Percentiles rank a stretch among this genome's conserved stretches.
These are phyloP conservation scores for Xestoiulus laeticollis DNA, from an alignment of 2,888 invertebrate genomes.

Conservation along the genomic window DNA sequence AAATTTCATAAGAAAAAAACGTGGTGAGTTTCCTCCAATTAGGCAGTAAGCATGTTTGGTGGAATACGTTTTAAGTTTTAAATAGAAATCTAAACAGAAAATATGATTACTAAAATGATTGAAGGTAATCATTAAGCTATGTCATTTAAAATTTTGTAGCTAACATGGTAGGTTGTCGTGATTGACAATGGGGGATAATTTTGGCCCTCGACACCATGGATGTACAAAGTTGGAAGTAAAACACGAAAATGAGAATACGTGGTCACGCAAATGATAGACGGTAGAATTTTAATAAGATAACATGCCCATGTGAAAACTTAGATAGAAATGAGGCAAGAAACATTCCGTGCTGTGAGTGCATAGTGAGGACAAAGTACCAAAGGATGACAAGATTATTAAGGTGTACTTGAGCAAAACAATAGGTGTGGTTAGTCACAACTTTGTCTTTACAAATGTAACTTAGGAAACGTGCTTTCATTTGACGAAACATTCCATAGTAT, in stretches of 20 bases:
- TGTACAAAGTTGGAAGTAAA: background rate
- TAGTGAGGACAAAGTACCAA: background rate
- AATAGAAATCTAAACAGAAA: background rate
- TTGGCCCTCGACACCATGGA: background rate
- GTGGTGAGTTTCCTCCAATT: background rate
- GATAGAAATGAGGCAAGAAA: background rate
- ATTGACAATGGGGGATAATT: slow-evolving; percentile 38
- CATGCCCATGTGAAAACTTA: background rate
- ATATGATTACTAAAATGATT: background rate
- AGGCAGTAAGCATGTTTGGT: background rate
- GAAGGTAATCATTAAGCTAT: slow-evolving; percentile 1
- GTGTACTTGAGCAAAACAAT: background rate
- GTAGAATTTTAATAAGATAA: background rate
- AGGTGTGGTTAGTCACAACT: no score
- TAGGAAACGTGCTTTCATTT: no score
- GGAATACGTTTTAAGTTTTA: background rate
- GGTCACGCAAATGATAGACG: slow-evolving; percentile 27
- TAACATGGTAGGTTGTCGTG: slow-evolving; percentile 5
- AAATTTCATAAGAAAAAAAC: background rate
- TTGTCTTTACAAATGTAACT: no score
- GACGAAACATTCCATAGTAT: no score
- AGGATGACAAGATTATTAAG: background rate
- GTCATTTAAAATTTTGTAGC: background rate
- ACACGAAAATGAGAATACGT: slow-evolving; percentile 38
- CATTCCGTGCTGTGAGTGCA: background rate